Conservation (phyloP, 1,140 invertebrate species). For the Psix sp. region DNA sequence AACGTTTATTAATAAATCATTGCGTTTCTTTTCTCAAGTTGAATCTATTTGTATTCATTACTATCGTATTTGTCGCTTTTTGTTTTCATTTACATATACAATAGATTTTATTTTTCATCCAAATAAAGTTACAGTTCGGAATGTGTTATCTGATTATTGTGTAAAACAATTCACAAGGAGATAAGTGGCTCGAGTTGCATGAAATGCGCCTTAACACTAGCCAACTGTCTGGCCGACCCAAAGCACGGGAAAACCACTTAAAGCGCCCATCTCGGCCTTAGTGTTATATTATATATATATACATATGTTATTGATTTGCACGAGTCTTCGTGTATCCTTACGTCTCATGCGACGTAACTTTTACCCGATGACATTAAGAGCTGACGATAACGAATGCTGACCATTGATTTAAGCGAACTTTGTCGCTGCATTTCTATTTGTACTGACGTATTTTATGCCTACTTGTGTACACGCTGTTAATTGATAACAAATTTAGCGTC, state of each 20-base stretch:
- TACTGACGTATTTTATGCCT: too few relatives aligned
- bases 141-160: not conserved
- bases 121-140: not conserved
- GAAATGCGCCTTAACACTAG: slow-evolving; percentile 13
- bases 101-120: not conserved
- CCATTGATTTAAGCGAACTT: too few relatives aligned
- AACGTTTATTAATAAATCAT: too few relatives aligned
- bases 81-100: too few relatives aligned
- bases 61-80: too few relatives aligned
- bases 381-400: too few relatives aligned
- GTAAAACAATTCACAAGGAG: not conserved
- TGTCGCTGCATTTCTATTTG: too few relatives aligned
- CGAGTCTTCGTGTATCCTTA: slow-evolving; percentile 10
- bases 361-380: too few relatives aligned
- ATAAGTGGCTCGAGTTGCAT: too few relatives aligned
- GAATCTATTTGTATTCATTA: too few relatives aligned
- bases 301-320: slow-evolving; percentile 34
- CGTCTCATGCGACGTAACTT: slow-evolving; percentile 3
- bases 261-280: slow-evolving; percentile 20
- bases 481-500: slow-evolving; percentile 56
- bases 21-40: too few relatives aligned
- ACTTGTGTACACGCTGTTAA: slow-evolving; percentile 16
- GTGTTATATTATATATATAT: slow-evolving; percentile 32
- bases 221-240: slow-evolving; percentile 30
- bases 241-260: slow-evolving; percentile 45